Percentiles rank a stretch among this genome's conserved stretches.
phyloP scores from a whole-genome alignment of 2,888 invertebrate genomes.

The Ophion slaviceki region DNA sequence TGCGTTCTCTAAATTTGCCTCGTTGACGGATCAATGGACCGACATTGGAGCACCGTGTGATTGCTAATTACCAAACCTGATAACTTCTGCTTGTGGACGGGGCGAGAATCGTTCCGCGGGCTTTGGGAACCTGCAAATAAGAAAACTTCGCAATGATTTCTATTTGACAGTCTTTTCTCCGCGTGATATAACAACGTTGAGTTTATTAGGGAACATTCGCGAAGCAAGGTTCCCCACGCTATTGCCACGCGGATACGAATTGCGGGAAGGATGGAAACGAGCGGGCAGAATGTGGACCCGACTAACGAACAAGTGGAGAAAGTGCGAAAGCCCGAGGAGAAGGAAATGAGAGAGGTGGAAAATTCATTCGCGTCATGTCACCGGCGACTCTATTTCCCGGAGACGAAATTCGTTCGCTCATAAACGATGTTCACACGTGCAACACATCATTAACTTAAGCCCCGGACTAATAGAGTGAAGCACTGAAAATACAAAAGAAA shows the following conservation, averaged over 20 bases:
- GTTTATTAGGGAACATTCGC: slow-evolving; percentile 11
- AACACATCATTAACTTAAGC: slow-evolving; percentile 29
- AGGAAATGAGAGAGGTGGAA: slow-evolving; percentile 28
- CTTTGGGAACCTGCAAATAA: slow-evolving; percentile 13
- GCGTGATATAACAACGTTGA: neutral
- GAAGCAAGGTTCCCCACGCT: slow-evolving; percentile 43
- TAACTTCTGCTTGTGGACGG: neutral
- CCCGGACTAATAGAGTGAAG: neutral
- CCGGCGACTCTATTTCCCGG: slow-evolving; percentile 37
- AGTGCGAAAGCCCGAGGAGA: slow-evolving; percentile 13
- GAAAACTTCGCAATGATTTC: slow-evolving; percentile 7
- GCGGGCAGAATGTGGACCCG: slow-evolving; percentile 11
- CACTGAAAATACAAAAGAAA: neutral
- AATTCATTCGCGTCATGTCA: slow-evolving; percentile 67
- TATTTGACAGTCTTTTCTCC: neutral
- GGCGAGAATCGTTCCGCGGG: neutral
- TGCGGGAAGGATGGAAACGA: slow-evolving; percentile 5
- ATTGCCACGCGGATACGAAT: slow-evolving; percentile 47
- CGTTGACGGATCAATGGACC: neutral
- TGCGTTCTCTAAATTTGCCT: neutral
- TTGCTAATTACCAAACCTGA: slow-evolving; percentile 3
- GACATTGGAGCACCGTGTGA: neutral
- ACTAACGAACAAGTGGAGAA: slow-evolving; percentile 36
- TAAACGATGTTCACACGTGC: slow-evolving; percentile 28
- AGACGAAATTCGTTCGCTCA: slow-evolving; percentile 17